Base-by-base conservation (phyloP, 2,797 vertebrate genomes). In the Gouania willdenowi region DNA sequence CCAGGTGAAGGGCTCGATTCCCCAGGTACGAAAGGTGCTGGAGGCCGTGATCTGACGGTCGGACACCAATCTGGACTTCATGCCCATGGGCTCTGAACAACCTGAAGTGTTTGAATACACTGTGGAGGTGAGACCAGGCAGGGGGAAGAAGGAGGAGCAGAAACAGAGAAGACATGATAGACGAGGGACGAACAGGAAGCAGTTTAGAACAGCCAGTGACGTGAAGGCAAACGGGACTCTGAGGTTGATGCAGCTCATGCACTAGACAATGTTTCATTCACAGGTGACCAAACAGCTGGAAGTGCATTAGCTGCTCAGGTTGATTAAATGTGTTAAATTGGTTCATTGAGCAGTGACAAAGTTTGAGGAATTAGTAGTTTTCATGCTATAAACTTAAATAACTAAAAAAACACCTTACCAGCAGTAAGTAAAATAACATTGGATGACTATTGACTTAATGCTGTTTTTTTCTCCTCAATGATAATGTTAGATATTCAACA, bases 71-170 rank as follows among this genome's bases (percentile, higher is more conserved):
- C 68, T 73, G 19, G 94, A 90, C 82, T 94, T 97, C 89, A 98
- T 69, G 42, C 95, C 97, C 85, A 99, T 85, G 0, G 93, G 91
- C 61, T 95, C 92, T 1, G 93, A 93, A 68, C 96, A 98, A 88
- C 96, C 96, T 99, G 91, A 84, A 79, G 52, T 84, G 87, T 92
- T 91, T 83, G 91, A 90, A 87, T 85, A 91, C 48, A 87, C 83
- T 87, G 86, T 83, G 55, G 62, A 82, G 54, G 65, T 75, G 65
- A 77, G 71, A 68, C 16, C 33, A 50, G 56, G 48, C 6, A 23
- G 33, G n/a, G n/a, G n/a, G n/a, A n/a, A 59, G 33, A 32, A 25
- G 38, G 21, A 14, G 20, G 44, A 43, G 27, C 20, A 5, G 17
- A 36, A 10, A 66, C 38, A 62, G 13, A 58, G 47, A 61, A 9